Evolutionary conservation across 2,113 vertebrate species (phyloP).

Genomic region (Scopus umbretta): DNA sequence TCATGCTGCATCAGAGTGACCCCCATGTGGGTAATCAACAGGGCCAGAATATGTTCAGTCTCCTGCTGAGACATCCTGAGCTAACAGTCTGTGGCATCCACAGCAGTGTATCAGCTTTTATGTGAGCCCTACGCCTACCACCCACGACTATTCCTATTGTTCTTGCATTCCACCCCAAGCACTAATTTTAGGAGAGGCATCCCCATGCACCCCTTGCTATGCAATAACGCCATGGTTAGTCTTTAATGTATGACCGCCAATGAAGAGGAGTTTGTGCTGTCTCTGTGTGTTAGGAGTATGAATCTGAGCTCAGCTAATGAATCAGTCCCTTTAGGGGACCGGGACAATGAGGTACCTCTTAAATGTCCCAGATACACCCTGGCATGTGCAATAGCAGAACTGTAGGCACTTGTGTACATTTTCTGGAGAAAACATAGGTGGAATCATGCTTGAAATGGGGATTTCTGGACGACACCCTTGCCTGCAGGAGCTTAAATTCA

Average conservation of each 20-base stretch:
- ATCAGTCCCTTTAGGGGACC: not conserved
- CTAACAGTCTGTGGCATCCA: not conserved
- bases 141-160: not conserved
- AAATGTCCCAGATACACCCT: not conserved
- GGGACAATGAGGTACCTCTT: not conserved
- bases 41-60: not conserved
- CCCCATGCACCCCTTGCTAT: rapidly evolving
- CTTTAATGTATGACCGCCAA: not conserved
- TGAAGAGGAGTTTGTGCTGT: rapidly evolving
- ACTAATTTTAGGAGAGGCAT: not conserved
- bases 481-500: not conserved
- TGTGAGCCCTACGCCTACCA: not conserved
- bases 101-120: not conserved
- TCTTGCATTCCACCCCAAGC: not conserved
- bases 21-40: not conserved
- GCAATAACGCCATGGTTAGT: not conserved
- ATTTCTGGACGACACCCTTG: not conserved
- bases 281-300: not conserved
- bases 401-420: not conserved
- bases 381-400: not conserved
- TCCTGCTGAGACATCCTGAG: not conserved
- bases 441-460: not conserved
- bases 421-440: not conserved
- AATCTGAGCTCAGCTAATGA: not conserved
- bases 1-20: not conserved